Evolutionary conservation across 2,888 invertebrate genomes (phyloP), one percentile per base, ranked within the genome.

Genomic region (Synanthedon tipuliformis): DNA sequence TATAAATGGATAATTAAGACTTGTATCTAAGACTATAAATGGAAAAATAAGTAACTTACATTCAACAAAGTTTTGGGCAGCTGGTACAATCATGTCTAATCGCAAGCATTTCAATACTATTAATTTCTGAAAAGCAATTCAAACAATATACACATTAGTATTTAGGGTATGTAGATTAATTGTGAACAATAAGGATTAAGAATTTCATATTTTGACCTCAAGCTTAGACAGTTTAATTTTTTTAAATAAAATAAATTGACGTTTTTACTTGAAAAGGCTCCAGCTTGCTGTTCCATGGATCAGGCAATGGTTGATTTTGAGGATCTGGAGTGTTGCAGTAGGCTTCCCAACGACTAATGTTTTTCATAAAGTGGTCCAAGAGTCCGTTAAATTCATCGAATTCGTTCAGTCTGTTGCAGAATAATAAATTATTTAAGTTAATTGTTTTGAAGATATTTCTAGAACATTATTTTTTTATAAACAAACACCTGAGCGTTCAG

Each of bases 1-100:
- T 23, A 23, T 5, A 23, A 23, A 23, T 23, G 1, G 1, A 23
- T 23, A 23, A 23, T 10, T 34, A 34, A 34, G 34, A 34, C 27
- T 8, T 34, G 27, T 34, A 34, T 34, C 34, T 2, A 34, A 8
- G 27, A 27, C 27, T 8, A 27, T 27, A 27, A 34, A 8, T 34
- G 34, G 34, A 45, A 45, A 45, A 4, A 3, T 7, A n/a, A n/a
- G n/a, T n/a, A 41, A 3, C 63, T 66, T 78, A 91, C 92, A 80
- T 77, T 88, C 75, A 0, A 95, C 92, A 70, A 92, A 94, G 57
- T 89, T 82, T 73, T 92, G 93, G 53, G 94, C 91, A 27, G 90
- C 94, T 12, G 93, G 93, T 53, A 93, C 92, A 76, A 97, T 90
- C 89, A 97, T 97, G 73, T 98, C 97, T 16, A 94, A 91, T 48